Base-by-base conservation (phyloP, 2,888 invertebrate species). In the Phasia obesa region DNA sequence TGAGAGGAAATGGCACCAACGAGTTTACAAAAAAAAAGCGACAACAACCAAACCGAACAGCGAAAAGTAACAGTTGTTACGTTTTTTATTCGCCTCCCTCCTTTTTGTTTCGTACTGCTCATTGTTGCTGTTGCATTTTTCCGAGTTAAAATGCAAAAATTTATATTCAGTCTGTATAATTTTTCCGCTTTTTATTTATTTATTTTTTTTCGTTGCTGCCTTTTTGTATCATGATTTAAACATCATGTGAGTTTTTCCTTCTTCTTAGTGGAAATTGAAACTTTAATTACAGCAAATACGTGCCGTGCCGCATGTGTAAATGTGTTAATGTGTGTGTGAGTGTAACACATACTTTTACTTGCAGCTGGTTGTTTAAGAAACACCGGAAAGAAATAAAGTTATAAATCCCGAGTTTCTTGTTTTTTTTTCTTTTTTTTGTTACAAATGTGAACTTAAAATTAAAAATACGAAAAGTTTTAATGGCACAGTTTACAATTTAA, bases 11-110 rank as follows among this genome's bases (percentile, higher is more conserved):
- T 83, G 75, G 79, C 79, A 79, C 75, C 79, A 73, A 65, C 44
- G 53, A 53, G 71, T 59, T 59, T 25, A 31, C 44, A 70, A 76
- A 59, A 25, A 65, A 31, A n/a, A 64, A 64, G 42, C 60, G 49
- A 42, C 62, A 73, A 49, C 69, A 70, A 75, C 64, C 55, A 70
- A 75, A 35, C 57, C 38, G 51, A 67, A 77, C 51, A 71, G 57
- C 62, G 67, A 73, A 78, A 79, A 79, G 78, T 83, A 83, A 76
- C 79, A 83, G 79, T 83, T 83, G 83, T 83, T 79, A 62, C 55
- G 60, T 55, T 31, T 47, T 64, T 67, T 44, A 47, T n/a, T 57
- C 25, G 31, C 19, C 19, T 42, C 49, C 4, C 19, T 25, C 51
- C 13, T 65, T 55, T 59, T 74, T 49, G 38, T n/a, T 11, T 35